Evolutionary conservation across 2,797 vertebrate species (phyloP).

Genomic region (Anguilla pacifica): DNA sequence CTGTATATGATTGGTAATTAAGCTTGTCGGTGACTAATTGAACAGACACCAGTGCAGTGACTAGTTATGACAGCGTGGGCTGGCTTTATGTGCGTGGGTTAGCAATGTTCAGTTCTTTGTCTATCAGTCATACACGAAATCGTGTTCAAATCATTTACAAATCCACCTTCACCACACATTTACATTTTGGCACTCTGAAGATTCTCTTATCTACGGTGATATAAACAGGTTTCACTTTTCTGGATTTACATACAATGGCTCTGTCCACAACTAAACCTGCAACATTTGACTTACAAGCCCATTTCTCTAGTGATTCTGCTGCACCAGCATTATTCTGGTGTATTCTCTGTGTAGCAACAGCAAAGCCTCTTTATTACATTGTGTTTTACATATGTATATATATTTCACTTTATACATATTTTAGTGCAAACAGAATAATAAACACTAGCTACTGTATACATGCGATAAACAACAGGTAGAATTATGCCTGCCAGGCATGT

Average conservation of each 20-base stretch:
- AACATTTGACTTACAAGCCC: no score
- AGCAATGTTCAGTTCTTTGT: constrained; percentile 6
- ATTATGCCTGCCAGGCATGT: not conserved
- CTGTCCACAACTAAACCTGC: not conserved
- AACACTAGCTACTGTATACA: not conserved
- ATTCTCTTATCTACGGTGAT: not conserved
- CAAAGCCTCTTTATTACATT: not conserved
- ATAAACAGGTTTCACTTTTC: not conserved
- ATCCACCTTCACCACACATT: not conserved
- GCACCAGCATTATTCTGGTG: not conserved
- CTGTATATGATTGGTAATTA: constrained; percentile 16
- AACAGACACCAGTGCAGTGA: not conserved
- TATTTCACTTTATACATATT: not conserved
- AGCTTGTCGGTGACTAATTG: constrained; percentile 17
- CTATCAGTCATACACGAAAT: not conserved
- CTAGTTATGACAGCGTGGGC: constrained; percentile 11
- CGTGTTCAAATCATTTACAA: not conserved
- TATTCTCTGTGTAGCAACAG: not conserved
- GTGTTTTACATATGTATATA: not conserved
- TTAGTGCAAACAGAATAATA: not conserved
- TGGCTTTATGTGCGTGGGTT: constrained; percentile 6
- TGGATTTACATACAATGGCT: not conserved
- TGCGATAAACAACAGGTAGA: not conserved
- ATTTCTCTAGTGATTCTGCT: not conserved
- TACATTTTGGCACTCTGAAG: not conserved